Base-by-base conservation (phyloP, 2,888 invertebrate genomes). In the Unio delphinus region DNA sequence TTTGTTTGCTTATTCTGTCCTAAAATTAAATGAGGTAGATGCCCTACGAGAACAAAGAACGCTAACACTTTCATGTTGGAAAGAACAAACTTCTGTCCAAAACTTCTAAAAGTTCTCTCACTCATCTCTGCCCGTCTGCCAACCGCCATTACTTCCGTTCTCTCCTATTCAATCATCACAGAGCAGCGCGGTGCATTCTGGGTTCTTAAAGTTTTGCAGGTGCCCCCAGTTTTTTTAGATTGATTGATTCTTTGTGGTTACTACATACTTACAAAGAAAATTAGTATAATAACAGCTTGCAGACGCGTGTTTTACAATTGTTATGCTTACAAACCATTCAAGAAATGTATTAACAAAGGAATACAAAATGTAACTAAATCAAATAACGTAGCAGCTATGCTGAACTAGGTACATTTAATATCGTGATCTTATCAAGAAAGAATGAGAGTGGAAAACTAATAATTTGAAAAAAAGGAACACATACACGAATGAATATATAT, bases 1-100 rank as follows among this genome's bases (percentile, higher is more conserved):
- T 72, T 68, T 61, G 73, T 74, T 61, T 30, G 26, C 6, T 45
- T 34, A 23, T 72, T 67, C 34, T 59, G 68, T 61, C 76, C 79
- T 67, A 74, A 71, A 73, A 67, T 76, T 61, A 73, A 56, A 56
- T 80, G 80, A 78, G 80, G 80, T 80, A 81, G 76, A 70, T 71
- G 65, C 23, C 64, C 66, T 61, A 73, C 61, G 67, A 71, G 66
- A 63, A 70, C 56, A 68, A 77, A 57, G 61, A 69, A 64, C 57
- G 69, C 64, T 68, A 73, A 59, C 55, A 75, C 34, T 68, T 77
- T 77, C 77, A 77, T 77, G 18, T 68, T 75, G 34, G 68, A 23
- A 65, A 70, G 23, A 26, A 73, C 63, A 55, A 54, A 57, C 59
- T 66, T 34, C 60, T 62, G 28, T n/a, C 55, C 34, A 72, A 68